These are phyloP conservation scores for Oryzias sinensis DNA, from an alignment of 2,797 vertebrate genomes.

Conservation along the genomic window DNA sequence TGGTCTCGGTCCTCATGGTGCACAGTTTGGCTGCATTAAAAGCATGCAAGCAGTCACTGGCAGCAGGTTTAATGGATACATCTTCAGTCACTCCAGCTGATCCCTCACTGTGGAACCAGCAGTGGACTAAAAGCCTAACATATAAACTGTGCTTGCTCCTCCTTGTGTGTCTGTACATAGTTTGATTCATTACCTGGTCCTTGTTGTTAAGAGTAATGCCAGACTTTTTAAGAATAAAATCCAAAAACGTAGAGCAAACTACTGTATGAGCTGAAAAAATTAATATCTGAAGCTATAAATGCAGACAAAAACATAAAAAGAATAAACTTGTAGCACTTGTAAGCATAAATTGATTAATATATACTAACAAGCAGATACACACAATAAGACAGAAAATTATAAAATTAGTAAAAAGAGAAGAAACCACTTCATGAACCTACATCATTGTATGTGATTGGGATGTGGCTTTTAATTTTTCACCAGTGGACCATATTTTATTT, in stretches of 20 bases:
- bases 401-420: too few relatives aligned
- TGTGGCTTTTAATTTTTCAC: too few relatives aligned
- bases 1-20: background rate
- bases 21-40: conserved; percentile 22
- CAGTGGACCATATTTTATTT: too few relatives aligned
- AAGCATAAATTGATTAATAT: too few relatives aligned
- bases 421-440: too few relatives aligned
- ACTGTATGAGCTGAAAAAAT: too few relatives aligned
- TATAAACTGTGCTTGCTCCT: conserved; percentile 21
- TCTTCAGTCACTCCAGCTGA: conserved; percentile 28
- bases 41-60: conserved; percentile 31
- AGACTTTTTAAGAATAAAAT: conserved; percentile 5
- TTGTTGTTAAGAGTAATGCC: background rate
- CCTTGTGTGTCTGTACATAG: conserved; percentile 7
- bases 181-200: conserved; percentile 22
- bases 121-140: conserved; percentile 28
- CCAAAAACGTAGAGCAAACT: conserved; percentile 5
- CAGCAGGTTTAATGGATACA: conserved; percentile 39
- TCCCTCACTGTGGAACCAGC: conserved; percentile 17
- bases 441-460: too few relatives aligned
- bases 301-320: too few relatives aligned
- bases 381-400: too few relatives aligned
- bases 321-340: too few relatives aligned
- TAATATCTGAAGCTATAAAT: too few relatives aligned
- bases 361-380: too few relatives aligned